phyloP scores from a whole-genome alignment of 2,797 vertebrate genomes.

The Phrynocephalus guinanensis region DNA sequence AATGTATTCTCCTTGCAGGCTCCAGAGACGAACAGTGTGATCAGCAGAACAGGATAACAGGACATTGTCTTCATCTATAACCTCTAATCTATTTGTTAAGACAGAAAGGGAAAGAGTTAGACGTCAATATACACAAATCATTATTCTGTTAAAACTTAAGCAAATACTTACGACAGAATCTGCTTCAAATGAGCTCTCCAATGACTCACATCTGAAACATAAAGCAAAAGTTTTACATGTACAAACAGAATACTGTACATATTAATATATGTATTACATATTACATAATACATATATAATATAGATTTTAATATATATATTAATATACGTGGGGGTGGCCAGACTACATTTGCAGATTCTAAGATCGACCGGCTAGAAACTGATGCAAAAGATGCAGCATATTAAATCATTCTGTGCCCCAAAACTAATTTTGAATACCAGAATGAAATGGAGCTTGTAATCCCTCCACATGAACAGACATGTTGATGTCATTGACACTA shows the following conservation, averaged over 20 bases:
- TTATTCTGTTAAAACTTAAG: not conserved
- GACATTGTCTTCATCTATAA: conserved; percentile 78
- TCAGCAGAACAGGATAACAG: conserved; percentile 80
- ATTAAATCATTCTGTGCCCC: not conserved
- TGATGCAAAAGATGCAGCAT: not conserved
- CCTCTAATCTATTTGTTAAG: conserved; percentile 74
- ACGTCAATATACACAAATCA: not conserved
- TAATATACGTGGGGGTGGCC: not conserved
- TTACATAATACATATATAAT: too few species aligned
- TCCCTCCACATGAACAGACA: not conserved
- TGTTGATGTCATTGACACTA: not conserved
- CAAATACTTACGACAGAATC: conserved; percentile 71
- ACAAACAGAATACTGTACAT: accelerated
- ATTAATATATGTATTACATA: not conserved
- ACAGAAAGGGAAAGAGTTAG: conserved; percentile 27
- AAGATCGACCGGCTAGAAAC: not conserved
- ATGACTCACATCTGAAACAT: conserved; percentile 67
- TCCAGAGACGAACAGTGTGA: conserved; percentile 79
- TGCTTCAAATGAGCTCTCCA: conserved; percentile 78
- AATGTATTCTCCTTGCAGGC: conserved; percentile 73
- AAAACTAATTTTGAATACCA: not conserved
- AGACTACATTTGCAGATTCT: not conserved
- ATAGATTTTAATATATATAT: too few species aligned
- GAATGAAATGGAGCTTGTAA: not conserved
- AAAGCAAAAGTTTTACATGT: conserved; percentile 7